Evolutionary conservation across 2,797 vertebrate genomes (phyloP), one percentile per base, ranked within the genome.

Genomic region (Tarsius wallacei): DNA sequence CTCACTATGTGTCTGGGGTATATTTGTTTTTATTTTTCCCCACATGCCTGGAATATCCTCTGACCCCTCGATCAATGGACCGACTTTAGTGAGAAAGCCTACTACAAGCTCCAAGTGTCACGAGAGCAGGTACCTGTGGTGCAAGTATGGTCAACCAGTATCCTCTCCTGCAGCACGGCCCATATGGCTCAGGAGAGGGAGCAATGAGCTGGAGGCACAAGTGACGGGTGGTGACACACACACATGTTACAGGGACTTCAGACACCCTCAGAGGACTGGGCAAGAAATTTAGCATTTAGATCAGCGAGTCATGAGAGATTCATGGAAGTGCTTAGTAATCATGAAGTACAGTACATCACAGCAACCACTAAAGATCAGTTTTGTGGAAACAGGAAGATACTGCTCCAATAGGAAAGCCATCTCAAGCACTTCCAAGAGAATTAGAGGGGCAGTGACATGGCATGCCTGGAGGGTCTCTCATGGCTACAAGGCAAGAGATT

Each of bases 141-240:
- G 55, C 53, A 24, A 12, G 31, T 0, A 12, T 8, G 17, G 13
- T 16, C 33, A 47, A 8, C 17, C 42, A 21, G 1, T 0, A 31
- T 15, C n/a, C 26, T 11, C 15, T 24, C 68, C 42, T 0, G 7
- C 36, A 15, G 19, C 2, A 7, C 0, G 22, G 8, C 53, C 28
- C 59, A 2, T 4, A 8, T 0, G 57, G 47, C 10, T 4, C n/a
- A 16, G 9, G 53, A 76, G 36, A 31, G 26, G 0, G 42, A 12
- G 26, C 4, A 8, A 42, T 51, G 66, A 42, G 19, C 63, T 3
- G 15, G 26, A 15, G 24, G 0, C 17, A 19, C 3, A 21, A 17
- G n/a, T 7, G 1, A 7, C 2, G 3, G 26, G 31, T 0, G 0
- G 42, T 15, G 51, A 63, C 57, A 68, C 0, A 10, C 16, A 26